phyloP scores from a whole-genome alignment of 2,113 vertebrate species.

The Perca fluviatilis region DNA sequence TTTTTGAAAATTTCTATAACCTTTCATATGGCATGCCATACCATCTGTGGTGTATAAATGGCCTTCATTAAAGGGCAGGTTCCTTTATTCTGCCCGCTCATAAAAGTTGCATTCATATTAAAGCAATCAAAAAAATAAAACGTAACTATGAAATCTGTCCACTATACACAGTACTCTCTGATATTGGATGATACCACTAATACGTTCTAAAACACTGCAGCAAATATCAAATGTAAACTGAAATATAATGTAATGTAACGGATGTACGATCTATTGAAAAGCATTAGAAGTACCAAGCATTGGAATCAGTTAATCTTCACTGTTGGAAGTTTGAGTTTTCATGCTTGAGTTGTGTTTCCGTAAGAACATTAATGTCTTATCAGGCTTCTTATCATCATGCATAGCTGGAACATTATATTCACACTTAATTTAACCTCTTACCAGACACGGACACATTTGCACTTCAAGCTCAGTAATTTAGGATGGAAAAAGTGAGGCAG shows the following conservation, averaged over 20 bases:
- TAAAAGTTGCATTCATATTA: constrained; percentile 66
- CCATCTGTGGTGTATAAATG: constrained; percentile 70
- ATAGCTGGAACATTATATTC: constrained; percentile 70
- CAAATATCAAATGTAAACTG: background rate
- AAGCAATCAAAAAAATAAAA: constrained; percentile 33
- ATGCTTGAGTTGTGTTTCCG: constrained; percentile 60
- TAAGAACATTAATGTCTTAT: constrained; percentile 69
- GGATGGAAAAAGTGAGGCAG: constrained; percentile 41
- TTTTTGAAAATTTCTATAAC: constrained; percentile 67
- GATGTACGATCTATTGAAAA: background rate
- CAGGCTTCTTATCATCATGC: constrained; percentile 63
- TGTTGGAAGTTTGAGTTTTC: constrained; percentile 54
- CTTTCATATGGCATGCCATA: constrained; percentile 66
- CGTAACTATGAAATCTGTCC: constrained; percentile 9
- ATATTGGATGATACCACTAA: background rate
- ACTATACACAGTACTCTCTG: background rate
- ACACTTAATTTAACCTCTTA: constrained; percentile 71
- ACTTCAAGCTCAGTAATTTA: constrained; percentile 68
- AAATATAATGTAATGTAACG: background rate
- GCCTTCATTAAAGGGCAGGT: constrained; percentile 63
- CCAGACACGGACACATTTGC: constrained; percentile 72
- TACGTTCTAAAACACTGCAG: background rate
- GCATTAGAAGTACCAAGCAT: constrained; percentile 7
- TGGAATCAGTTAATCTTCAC: constrained; percentile 57
- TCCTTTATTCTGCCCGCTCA: constrained; percentile 52